These are phyloP conservation scores for Anolis carolinensis DNA, from an alignment of 2,113 vertebrate genomes.

Conservation along the genomic window DNA sequence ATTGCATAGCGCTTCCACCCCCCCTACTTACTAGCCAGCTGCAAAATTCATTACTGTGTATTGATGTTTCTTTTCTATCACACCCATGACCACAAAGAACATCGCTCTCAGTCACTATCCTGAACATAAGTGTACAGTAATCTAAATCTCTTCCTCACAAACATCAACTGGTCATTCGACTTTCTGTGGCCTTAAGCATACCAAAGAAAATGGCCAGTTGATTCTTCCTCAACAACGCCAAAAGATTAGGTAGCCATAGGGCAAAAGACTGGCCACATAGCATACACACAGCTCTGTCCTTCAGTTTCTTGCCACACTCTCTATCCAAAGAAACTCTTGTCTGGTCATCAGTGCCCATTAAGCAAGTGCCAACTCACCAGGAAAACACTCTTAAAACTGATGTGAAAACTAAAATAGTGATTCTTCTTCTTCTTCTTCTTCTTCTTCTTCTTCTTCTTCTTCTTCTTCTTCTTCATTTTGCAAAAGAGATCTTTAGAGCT, in stretches of 20 bases:
- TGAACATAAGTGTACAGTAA: neutral
- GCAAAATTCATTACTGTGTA: neutral
- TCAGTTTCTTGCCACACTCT: neutral
- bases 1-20: neutral
- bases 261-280: neutral
- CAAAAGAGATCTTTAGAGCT: neutral
- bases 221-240: no score
- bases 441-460: no score
- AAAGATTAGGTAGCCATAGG: no score
- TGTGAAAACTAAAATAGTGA: neutral
- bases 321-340: neutral
- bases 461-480: neutral
- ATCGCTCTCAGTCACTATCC: neutral
- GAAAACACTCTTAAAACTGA: neutral
- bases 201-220: neutral
- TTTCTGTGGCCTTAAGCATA: neutral
- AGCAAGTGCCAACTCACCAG: neutral
- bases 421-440: no score
- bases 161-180: neutral
- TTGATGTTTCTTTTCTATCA: neutral
- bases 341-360: neutral
- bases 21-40: neutral
- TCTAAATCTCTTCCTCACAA: neutral
- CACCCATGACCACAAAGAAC: neutral
- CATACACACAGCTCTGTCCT: neutral